Evolutionary conservation across 2,797 vertebrate species (phyloP).

Genomic region (Capromys pilorides): DNA sequence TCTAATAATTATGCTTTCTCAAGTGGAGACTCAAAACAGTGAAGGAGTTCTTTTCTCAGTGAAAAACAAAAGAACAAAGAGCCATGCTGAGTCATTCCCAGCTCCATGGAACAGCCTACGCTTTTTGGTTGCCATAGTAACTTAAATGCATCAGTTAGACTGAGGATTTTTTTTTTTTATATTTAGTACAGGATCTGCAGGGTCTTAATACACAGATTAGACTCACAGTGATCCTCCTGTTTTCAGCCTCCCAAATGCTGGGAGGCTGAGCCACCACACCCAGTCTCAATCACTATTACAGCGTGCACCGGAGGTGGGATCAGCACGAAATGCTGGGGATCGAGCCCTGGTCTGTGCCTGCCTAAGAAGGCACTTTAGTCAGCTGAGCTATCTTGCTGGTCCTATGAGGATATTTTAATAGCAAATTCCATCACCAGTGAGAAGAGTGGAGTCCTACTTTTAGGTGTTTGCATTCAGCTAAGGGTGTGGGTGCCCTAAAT

Average conservation of each 20-base stretch:
- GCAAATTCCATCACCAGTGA: background rate
- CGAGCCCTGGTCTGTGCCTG: too few species aligned
- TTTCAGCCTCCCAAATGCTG: too few species aligned
- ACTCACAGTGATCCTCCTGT: too few species aligned
- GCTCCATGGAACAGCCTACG: background rate
- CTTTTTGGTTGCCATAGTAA: conserved; percentile 35
- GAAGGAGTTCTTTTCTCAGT: background rate
- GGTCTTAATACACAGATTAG: too few species aligned
- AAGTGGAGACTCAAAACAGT: background rate
- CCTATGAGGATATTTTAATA: background rate
- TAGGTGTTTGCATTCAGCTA: background rate
- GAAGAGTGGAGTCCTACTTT: background rate
- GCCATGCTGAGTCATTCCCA: background rate
- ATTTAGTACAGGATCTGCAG: too few species aligned
- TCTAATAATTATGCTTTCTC: background rate
- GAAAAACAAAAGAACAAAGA: background rate
- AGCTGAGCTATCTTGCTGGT: too few species aligned
- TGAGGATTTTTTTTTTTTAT: background rate
- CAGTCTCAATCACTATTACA: too few species aligned
- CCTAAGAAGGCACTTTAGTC: too few species aligned
- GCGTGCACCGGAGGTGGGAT: too few species aligned
- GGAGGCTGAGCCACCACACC: too few species aligned
- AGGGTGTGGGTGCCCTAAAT: background rate
- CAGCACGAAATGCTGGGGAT: too few species aligned
- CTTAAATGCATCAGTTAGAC: background rate